Conservation (phyloP, 2,113 vertebrate genomes). For the Helogale parvula region DNA sequence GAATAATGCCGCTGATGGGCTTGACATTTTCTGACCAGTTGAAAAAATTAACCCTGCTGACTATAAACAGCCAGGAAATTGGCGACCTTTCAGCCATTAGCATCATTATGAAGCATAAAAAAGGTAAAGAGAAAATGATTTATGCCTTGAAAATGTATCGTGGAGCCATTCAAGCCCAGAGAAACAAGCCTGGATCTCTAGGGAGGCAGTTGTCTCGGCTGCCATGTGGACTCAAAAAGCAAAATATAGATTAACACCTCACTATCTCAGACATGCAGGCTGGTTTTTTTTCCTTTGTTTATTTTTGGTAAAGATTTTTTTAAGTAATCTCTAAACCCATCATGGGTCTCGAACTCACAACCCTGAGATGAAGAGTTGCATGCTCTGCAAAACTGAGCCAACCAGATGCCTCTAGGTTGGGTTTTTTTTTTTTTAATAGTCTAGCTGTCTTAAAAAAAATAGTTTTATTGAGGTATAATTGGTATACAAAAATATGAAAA, state of each 20-base stretch:
- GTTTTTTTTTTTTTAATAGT: not conserved
- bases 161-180: not conserved
- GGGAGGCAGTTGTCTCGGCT: not conserved
- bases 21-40: conserved; percentile 77
- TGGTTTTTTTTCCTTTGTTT: not conserved
- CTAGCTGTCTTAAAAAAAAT: not conserved
- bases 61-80: conserved; percentile 63
- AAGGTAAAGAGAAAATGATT: conserved; percentile 61
- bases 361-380: not conserved
- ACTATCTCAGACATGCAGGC: not conserved
- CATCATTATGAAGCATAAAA: conserved; percentile 18
- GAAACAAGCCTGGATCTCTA: not conserved
- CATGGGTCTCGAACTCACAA: not conserved
- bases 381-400: not conserved
- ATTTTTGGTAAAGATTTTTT: not conserved
- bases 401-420: not conserved
- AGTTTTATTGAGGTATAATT: not conserved
- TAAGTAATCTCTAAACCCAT: not conserved
- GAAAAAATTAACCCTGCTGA: conserved; percentile 68
- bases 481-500: not conserved
- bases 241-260: not conserved
- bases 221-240: not conserved
- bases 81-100: conserved; percentile 65
- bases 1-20: conserved; percentile 23
- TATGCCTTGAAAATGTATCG: conserved; percentile 12